Conservation (phyloP, 2,113 vertebrate genomes). For the Plecotus auritus region DNA sequence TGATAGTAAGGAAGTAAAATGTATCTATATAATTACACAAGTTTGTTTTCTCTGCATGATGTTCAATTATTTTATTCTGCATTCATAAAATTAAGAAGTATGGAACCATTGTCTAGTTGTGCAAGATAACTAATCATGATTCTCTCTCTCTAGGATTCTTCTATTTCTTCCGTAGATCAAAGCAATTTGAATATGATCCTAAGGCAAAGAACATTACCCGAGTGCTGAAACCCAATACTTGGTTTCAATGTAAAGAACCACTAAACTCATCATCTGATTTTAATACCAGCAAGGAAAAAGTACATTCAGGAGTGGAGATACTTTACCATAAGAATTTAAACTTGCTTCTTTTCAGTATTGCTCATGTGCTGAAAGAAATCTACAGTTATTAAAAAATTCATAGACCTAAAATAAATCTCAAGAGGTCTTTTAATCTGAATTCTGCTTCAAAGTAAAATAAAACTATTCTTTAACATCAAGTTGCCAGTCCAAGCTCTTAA, state of each 20-base stretch:
- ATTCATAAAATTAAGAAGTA: background rate
- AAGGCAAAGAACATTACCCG: slow-evolving; percentile 80
- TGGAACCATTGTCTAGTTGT: background rate
- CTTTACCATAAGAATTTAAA: background rate
- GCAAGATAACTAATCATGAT: background rate
- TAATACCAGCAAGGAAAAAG: background rate
- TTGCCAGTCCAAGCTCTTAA: background rate
- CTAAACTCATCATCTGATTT: slow-evolving; percentile 21
- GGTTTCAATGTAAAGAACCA: slow-evolving; percentile 86
- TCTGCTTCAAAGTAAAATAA: background rate
- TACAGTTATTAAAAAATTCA: slow-evolving; percentile 30
- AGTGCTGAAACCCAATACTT: slow-evolving; percentile 83
- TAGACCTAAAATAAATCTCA: background rate
- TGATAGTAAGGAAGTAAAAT: background rate
- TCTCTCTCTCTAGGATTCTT: slow-evolving; percentile 85
- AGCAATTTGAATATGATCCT: slow-evolving; percentile 89
- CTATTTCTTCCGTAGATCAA: slow-evolving; percentile 87
- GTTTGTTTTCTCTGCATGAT: background rate
- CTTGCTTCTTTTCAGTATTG: slow-evolving; percentile 23
- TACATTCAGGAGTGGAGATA: background rate
- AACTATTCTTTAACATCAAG: background rate
- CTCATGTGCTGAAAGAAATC: slow-evolving; percentile 35
- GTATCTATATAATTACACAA: background rate
- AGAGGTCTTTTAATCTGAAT: slow-evolving; percentile 21
- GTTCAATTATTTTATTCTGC: background rate